These are phyloP conservation scores for Centropus bengalensis DNA, from an alignment of 2,113 vertebrate species.

Conservation along the genomic window DNA sequence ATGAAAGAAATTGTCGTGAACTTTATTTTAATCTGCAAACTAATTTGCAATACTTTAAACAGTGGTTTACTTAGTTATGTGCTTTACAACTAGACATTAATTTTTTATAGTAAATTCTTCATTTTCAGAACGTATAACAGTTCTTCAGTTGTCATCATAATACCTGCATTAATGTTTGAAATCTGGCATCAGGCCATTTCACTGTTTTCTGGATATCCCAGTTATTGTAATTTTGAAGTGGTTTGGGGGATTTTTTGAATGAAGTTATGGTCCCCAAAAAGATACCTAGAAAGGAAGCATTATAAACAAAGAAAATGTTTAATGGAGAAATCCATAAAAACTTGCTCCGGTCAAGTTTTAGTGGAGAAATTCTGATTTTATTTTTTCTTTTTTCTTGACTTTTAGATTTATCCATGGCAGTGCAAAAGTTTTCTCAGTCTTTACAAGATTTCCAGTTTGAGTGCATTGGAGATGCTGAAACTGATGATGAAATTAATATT, in stretches of 20 bases:
- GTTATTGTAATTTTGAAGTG: neutral
- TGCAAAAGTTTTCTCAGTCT: constrained; percentile 94
- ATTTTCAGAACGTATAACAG: neutral
- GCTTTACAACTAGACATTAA: neutral
- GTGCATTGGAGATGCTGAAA: constrained; percentile 94
- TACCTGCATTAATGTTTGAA: neutral
- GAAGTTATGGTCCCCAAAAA: neutral
- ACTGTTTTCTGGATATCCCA: neutral
- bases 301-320: neutral
- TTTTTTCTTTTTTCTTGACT: neutral
- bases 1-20: neutral
- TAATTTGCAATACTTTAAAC: neutral
- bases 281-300: neutral
- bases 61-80: neutral
- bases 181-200: neutral
- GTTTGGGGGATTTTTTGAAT: neutral
- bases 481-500: constrained; percentile 95
- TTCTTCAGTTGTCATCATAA: neutral
- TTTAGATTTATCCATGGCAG: constrained; percentile 90
- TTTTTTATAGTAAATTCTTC: neutral
- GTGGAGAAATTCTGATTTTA: neutral
- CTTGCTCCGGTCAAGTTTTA: neutral
- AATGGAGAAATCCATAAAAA: neutral
- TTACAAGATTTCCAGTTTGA: constrained; percentile 96
- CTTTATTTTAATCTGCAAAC: neutral